phyloP scores from a whole-genome alignment of 2,888 invertebrate species.

The Patella pellucida region DNA sequence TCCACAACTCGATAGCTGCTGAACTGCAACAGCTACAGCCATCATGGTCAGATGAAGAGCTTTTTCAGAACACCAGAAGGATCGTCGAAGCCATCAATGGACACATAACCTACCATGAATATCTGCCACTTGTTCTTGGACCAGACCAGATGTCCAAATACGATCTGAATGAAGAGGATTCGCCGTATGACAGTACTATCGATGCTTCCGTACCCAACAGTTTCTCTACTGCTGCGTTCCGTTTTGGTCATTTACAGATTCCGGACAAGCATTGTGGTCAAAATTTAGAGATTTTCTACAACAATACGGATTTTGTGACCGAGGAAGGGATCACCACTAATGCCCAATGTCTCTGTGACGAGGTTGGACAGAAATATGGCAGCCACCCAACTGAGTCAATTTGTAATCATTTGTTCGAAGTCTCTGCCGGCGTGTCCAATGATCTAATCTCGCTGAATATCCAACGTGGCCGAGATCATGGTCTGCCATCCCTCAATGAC shows the following conservation, averaged over 20 bases:
- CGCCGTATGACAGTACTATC: background rate
- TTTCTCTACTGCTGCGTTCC: background rate
- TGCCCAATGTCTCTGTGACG: background rate
- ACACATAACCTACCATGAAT: background rate
- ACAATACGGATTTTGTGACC: background rate
- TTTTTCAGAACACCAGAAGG: background rate
- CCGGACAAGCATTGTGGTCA: background rate
- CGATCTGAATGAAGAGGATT: background rate
- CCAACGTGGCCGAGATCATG: background rate
- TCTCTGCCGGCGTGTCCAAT: background rate
- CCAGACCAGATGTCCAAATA: background rate
- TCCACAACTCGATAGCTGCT: background rate
- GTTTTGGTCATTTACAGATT: background rate
- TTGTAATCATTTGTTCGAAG: slow-evolving; percentile 1
- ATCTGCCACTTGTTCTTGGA: background rate
- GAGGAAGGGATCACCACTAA: background rate
- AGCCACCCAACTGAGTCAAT: background rate
- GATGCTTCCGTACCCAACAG: background rate
- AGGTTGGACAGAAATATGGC: background rate
- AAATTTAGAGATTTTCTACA: background rate
- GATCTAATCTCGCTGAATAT: background rate
- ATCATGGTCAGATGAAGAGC: background rate
- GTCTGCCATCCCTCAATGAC: background rate
- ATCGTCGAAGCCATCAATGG: background rate
- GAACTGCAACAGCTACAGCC: background rate